Percentiles rank a stretch among this genome's conserved stretches.
Conservation (phyloP, 2,888 invertebrate genomes). For the Drosophila pseudotalamancana region DNA sequence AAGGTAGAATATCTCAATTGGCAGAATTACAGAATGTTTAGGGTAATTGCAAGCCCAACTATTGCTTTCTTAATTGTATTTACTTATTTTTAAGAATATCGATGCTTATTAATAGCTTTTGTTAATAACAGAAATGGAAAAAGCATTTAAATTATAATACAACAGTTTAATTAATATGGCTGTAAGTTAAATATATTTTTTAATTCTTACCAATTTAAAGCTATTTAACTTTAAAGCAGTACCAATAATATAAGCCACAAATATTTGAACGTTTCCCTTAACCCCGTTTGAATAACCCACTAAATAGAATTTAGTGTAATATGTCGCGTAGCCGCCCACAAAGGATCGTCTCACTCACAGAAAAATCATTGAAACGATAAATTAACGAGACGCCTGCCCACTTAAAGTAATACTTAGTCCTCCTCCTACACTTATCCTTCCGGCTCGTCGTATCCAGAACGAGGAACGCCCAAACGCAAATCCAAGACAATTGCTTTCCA, state of each 20-base stretch:
- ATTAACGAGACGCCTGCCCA: slow-evolving; percentile 63
- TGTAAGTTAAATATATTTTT: too few species aligned
- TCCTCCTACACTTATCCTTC: background rate
- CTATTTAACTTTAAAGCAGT: too few species aligned
- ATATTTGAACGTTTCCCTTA: too few species aligned
- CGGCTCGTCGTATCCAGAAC: background rate
- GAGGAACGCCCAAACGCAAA: slow-evolving; percentile 65
- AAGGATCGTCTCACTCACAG: slow-evolving; percentile 23
- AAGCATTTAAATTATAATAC: background rate
- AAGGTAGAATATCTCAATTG: too few species aligned
- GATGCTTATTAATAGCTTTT: too few species aligned
- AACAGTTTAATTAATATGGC: background rate
- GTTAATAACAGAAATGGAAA: too few species aligned
- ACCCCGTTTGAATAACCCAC: background rate
- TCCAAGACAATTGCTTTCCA: slow-evolving; percentile 81
- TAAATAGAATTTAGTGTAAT: slow-evolving; percentile 40
- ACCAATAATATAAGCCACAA: too few species aligned
- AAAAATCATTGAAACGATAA: slow-evolving; percentile 76
- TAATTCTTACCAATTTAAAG: too few species aligned
- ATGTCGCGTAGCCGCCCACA: slow-evolving; percentile 3
- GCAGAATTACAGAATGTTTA: too few species aligned
- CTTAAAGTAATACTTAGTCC: slow-evolving; percentile 56
- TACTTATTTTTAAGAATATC: too few species aligned
- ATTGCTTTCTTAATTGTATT: too few species aligned
- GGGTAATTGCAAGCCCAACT: too few species aligned